Conservation (phyloP, 1,140 invertebrate genomes). For the Metopolophium dirhodum region DNA sequence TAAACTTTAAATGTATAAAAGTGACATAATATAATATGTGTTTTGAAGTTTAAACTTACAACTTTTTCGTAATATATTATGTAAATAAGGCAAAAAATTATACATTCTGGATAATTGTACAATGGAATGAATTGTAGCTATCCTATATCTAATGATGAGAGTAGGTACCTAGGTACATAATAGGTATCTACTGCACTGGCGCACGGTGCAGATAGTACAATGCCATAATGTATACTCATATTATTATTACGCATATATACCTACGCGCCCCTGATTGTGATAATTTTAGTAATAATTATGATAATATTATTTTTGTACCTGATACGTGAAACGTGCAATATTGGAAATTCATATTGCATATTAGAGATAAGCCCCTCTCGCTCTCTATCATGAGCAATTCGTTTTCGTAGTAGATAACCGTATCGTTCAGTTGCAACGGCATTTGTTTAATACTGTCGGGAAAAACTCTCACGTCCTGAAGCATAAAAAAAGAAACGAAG, state of each 20-base stretch:
- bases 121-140: neutral
- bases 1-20: too few species aligned
- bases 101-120: neutral
- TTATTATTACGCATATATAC: neutral
- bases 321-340: constrained; percentile 65
- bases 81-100: neutral
- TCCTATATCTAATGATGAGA: neutral
- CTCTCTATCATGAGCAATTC: constrained; percentile 68
- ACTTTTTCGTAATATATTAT: too few species aligned
- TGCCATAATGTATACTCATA: neutral
- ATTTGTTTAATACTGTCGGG: constrained; percentile 59
- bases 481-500: neutral
- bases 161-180: neutral
- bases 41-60: too few species aligned
- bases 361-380: constrained; percentile 67
- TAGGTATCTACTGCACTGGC: neutral
- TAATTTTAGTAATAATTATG: neutral
- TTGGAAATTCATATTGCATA: constrained; percentile 71
- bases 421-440: constrained; percentile 66
- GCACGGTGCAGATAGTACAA: neutral
- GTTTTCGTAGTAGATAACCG: constrained; percentile 69
- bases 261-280: neutral
- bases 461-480: constrained; percentile 50
- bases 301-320: constrained; percentile 60
- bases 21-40: too few species aligned